phyloP scores from a whole-genome alignment of 2,797 vertebrate genomes.

The Spinus pinus region DNA sequence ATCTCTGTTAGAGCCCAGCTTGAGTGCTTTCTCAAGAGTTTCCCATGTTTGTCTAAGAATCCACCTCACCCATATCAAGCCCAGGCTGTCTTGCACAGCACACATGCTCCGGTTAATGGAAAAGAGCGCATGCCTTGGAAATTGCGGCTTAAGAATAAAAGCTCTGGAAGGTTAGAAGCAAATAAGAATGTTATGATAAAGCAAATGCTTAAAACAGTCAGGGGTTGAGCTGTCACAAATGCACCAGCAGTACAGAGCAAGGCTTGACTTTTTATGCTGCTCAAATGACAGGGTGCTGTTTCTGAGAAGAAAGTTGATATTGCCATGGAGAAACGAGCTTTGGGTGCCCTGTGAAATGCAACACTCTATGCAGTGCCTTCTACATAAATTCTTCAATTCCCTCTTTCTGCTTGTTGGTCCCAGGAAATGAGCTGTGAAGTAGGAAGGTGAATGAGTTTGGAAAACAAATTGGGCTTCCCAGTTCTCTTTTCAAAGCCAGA shows the following conservation, averaged over 20 bases:
- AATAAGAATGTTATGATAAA: conserved; percentile 23
- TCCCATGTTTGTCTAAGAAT: neutral
- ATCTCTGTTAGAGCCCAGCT: neutral
- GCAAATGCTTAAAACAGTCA: neutral
- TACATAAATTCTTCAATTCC: neutral
- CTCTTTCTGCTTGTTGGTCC: neutral
- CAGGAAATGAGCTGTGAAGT: neutral
- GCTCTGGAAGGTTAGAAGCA: conserved; percentile 42
- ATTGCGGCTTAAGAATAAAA: neutral
- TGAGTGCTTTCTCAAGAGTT: neutral
- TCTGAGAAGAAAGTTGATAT: neutral
- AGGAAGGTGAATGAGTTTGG: neutral
- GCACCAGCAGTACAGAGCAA: neutral
- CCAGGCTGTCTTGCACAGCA: neutral
- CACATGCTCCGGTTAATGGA: neutral
- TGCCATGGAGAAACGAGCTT: neutral
- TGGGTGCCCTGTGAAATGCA: neutral
- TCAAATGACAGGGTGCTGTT: neutral
- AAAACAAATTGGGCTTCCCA: neutral
- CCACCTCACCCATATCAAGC: fast-evolving
- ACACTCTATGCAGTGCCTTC: neutral
- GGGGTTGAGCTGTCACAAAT: neutral
- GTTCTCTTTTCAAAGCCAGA: neutral
- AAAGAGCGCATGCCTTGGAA: conserved; percentile 22
- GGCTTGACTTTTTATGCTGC: neutral